These are phyloP conservation scores for human (Homo sapiens) DNA, from an alignment of 2,113 vertebrate genomes.

Conservation along the genomic window GRCh38 chr4:118773501-118774000, in stretches of 20 bases:
- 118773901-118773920: not conserved
- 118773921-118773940: not conserved
- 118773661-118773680: not conserved
- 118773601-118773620: conserved; percentile 59
- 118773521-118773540: conserved; percentile 65
- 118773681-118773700: not conserved
- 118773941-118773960: not conserved
- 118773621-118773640: not conserved
- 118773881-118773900: not conserved
- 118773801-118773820: not conserved
- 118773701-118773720: not conserved
- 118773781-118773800: not conserved
- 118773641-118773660: not conserved
- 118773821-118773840: not conserved
- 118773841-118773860: not conserved
- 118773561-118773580: not conserved
- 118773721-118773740: not conserved
- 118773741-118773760: not conserved
- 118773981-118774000: not conserved
- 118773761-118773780: not conserved
- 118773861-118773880: too few relatives aligned
- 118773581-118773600: conserved; percentile 50
- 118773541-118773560: conserved; percentile 59
- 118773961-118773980: not conserved
- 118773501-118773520: conserved; percentile 44